A percentile compares a stretch with the other conserved stretches of the same genome.
These are phyloP conservation scores for Alexandromys fortis DNA, from an alignment of 2,113 vertebrate genomes.

Conservation along the genomic window DNA sequence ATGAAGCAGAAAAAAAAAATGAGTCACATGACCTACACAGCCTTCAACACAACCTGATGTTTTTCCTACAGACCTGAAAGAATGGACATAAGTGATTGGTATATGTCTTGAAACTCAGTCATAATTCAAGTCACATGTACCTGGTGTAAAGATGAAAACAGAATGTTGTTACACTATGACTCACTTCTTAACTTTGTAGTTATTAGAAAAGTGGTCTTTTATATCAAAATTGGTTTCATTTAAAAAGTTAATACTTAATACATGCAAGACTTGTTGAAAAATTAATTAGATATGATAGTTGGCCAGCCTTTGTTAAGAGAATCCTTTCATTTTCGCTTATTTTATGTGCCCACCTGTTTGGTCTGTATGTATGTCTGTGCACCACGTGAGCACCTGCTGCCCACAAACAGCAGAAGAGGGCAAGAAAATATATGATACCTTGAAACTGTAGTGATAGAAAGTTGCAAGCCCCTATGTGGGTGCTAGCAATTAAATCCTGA, in stretches of 20 bases:
- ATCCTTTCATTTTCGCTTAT: neutral
- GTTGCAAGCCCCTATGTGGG: too few species aligned
- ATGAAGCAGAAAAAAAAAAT: neutral
- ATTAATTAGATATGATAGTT: neutral
- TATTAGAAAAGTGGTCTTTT: conserved; percentile 1
- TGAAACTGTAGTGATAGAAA: neutral
- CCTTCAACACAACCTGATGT: neutral
- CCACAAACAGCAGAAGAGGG: too few species aligned
- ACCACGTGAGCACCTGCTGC: neutral
- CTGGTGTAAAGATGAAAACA: conserved; percentile 1
- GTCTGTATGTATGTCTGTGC: neutral
- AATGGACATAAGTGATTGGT: neutral
- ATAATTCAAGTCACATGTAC: neutral
- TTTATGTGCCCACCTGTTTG: neutral
- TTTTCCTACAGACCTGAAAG: neutral
- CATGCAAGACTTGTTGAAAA: neutral
- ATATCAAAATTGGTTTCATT: neutral
- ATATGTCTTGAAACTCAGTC: neutral
- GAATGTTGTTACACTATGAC: neutral
- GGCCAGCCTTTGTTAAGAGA: neutral
- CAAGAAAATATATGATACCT: neutral
- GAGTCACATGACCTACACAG: neutral
- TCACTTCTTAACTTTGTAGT: conserved; percentile 16
- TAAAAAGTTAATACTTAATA: neutral
- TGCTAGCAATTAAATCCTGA: neutral